Evolutionary conservation across 2,113 vertebrate species (phyloP).

Genomic region (Hipposideros armiger): DNA sequence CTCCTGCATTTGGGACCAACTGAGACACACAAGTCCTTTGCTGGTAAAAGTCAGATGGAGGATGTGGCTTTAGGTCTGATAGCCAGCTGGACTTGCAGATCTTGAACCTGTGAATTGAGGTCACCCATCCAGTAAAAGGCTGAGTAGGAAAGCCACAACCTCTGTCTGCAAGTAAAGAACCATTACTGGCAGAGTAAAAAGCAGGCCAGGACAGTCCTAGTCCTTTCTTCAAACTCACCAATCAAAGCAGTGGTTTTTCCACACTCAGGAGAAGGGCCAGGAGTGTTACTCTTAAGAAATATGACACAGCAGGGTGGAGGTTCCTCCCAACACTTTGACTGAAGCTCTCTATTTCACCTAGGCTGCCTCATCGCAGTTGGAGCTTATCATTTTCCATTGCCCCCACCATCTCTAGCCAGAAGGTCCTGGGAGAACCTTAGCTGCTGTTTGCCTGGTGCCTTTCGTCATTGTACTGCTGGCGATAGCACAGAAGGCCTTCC

Average conservation of each 20-base stretch:
- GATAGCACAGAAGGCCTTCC: neutral
- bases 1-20: neutral
- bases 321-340: neutral
- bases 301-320: neutral
- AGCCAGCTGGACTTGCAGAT: neutral
- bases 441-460: neutral
- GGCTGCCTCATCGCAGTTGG: neutral
- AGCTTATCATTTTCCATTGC: neutral
- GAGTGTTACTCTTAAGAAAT: neutral
- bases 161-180: neutral
- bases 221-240: neutral
- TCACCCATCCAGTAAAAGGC: fast-evolving
- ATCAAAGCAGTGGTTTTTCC: neutral
- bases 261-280: neutral
- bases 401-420: neutral
- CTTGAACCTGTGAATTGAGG: neutral
- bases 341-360: neutral
- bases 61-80: neutral
- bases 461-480: no score
- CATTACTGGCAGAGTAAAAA: neutral
- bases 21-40: neutral
- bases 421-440: neutral
- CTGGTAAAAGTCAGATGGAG: neutral
- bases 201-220: neutral
- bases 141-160: neutral